These are phyloP conservation scores for Malacoraja senta DNA, from an alignment of 2,797 vertebrate genomes.

Conservation along the genomic window DNA sequence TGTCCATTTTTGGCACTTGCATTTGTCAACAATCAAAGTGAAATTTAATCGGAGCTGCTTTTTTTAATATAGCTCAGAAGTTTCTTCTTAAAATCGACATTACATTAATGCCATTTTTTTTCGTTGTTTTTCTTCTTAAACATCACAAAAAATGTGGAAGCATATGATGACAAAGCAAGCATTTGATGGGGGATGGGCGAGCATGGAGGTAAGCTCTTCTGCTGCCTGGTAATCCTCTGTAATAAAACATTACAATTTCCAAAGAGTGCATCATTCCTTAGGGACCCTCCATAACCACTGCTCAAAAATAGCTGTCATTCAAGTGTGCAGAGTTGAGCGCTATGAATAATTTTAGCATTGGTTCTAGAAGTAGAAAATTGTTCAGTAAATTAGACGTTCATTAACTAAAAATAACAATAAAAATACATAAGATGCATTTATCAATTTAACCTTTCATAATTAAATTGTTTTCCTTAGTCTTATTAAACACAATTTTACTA, in stretches of 20 bases:
- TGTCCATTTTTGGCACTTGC: background rate
- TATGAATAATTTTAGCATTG: background rate
- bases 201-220: background rate
- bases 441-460: slow-evolving; percentile 32
- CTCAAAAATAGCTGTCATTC: slow-evolving; percentile 27
- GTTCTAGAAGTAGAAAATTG: background rate
- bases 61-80: background rate
- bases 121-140: background rate
- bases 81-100: background rate
- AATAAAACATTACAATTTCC: slow-evolving; percentile 24
- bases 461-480: slow-evolving; percentile 20
- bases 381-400: background rate
- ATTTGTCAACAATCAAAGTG: background rate
- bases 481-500: slow-evolving; percentile 30
- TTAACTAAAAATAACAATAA: slow-evolving; percentile 31
- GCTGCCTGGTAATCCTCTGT: slow-evolving; percentile 2
- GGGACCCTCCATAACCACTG: background rate
- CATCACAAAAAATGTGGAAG: too few relatives aligned
- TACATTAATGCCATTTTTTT: background rate
- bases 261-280: slow-evolving; percentile 20
- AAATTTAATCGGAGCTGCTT: background rate
- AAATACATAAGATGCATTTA: slow-evolving; percentile 15
- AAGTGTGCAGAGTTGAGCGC: background rate
- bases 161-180: background rate
- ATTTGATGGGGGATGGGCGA: background rate